phyloP scores from a whole-genome alignment of 2,113 vertebrate genomes.

The Grammomys surdaster region DNA sequence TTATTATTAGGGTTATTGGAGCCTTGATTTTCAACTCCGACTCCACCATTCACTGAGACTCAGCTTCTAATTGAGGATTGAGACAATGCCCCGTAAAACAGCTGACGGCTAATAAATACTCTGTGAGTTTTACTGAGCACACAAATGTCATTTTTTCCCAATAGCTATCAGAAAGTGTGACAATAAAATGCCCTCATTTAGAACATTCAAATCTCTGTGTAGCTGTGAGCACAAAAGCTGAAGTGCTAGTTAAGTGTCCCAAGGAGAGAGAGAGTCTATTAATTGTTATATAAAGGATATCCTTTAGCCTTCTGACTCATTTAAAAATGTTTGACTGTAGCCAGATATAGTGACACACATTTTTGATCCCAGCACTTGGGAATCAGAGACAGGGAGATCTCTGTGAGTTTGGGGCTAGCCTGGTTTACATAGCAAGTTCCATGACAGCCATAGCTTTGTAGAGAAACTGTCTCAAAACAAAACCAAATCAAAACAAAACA shows the following conservation, averaged over 20 bases:
- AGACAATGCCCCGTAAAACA: conserved; percentile 21
- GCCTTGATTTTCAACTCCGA: neutral
- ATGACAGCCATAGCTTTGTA: neutral
- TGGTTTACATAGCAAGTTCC: neutral
- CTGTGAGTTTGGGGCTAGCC: neutral
- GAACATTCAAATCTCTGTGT: neutral
- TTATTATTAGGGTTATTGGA: neutral
- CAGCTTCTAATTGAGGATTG: neutral
- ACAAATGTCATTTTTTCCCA: neutral
- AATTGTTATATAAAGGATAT: neutral
- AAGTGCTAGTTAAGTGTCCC: neutral
- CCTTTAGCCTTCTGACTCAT: conserved; percentile 18
- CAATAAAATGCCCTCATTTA: neutral
- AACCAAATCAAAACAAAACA: neutral
- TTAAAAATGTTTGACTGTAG: neutral
- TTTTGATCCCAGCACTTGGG: neutral
- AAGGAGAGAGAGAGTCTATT: neutral
- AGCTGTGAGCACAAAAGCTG: neutral
- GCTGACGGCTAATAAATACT: neutral
- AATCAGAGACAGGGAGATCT: neutral
- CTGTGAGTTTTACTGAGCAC: neutral
- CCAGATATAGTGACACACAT: neutral
- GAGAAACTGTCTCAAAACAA: neutral
- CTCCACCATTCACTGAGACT: neutral
- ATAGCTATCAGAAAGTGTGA: conserved; percentile 14